A percentile compares a stretch with the other conserved stretches of the same genome.
Evolutionary conservation across 2,888 invertebrate species (phyloP).

Genomic region (Operophtera brumata): DNA sequence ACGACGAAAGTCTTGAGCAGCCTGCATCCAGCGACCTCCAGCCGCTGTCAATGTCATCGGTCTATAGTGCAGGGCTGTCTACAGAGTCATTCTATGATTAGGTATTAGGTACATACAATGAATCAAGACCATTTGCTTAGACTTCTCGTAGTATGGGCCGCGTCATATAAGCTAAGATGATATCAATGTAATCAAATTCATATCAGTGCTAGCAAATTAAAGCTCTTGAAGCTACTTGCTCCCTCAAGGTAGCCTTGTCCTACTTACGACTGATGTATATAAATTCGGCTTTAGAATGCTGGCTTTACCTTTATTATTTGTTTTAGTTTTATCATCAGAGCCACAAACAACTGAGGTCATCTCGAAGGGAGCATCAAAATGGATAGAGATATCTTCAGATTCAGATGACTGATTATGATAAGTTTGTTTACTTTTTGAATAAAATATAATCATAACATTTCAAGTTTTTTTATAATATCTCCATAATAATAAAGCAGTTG

Average conservation of each 20-base stretch:
- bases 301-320: constrained; percentile 21
- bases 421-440: background rate
- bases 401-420: constrained; percentile 54
- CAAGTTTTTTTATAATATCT: constrained; percentile 52
- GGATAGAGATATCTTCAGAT: constrained; percentile 76
- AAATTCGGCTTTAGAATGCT: constrained; percentile 8
- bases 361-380: constrained; percentile 56
- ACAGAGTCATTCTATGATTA: too few relatives aligned
- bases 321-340: constrained; percentile 64
- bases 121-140: too few relatives aligned
- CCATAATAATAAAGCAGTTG: constrained; percentile 53
- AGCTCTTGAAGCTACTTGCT: constrained; percentile 4
- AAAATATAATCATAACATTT: constrained; percentile 62
- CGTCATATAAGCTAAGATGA: background rate
- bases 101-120: too few relatives aligned
- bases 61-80: too few relatives aligned
- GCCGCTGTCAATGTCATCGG: too few relatives aligned
- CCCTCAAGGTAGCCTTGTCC: constrained; percentile 6
- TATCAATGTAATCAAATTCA: constrained; percentile 6
- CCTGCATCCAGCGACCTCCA: too few relatives aligned
- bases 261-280: constrained; percentile 4
- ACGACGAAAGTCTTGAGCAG: too few relatives aligned
- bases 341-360: constrained; percentile 66
- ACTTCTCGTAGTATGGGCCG: background rate
- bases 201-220: constrained; percentile 8